Base-by-base conservation (phyloP, 2,113 vertebrate genomes). In the Heterocephalus glaber region DNA sequence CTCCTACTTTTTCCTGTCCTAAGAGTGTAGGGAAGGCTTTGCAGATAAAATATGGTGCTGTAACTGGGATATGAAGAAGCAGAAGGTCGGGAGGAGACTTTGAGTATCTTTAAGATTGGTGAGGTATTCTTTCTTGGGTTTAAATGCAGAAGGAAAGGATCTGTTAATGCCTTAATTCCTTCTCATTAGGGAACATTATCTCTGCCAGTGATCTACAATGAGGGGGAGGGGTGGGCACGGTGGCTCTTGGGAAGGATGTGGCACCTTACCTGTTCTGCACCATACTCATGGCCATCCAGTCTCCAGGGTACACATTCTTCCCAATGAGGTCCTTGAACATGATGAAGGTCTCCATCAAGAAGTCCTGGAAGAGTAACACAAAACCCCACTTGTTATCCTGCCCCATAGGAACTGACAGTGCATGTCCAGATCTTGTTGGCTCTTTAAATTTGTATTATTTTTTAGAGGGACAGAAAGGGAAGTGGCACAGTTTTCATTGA, bases 201-300 rank as follows among this genome's bases (percentile, higher is more conserved):
- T 16, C 35, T 30, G 1, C 4, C 3, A 9, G 56, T 2, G 52
- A 30, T 58, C 54, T 5, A 8, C 8, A 16, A 30, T 4, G 65
- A 28, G 44, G 0, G 1, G 33, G 26, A 2, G 17, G 14, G 7
- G 1, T 4, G 24, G 24, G 8, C 1, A 7, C 35, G 19, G 1
- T 0, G 10, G 58, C 7, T 2, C 7, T 8, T 17, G 0, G 19
- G 58, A 30, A 22, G 56, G 0, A 0, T 17, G 26, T 0, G 44
- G 81, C 22, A 3, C 17, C 90, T 97, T 94, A 99, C 99, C 99
- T 99, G 99, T 99, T 99, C 98, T 99, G 99, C 52, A 99, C 99
- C 99, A 99, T 99, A 97, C 99, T 99, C 99, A 99, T 99, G 17
- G 99, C 99, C 98, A 99, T 99, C 99, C 99, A 99, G 97, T 99